Conservation (phyloP, 2,113 vertebrate genomes). For the Malurus alboscapulatus region DNA sequence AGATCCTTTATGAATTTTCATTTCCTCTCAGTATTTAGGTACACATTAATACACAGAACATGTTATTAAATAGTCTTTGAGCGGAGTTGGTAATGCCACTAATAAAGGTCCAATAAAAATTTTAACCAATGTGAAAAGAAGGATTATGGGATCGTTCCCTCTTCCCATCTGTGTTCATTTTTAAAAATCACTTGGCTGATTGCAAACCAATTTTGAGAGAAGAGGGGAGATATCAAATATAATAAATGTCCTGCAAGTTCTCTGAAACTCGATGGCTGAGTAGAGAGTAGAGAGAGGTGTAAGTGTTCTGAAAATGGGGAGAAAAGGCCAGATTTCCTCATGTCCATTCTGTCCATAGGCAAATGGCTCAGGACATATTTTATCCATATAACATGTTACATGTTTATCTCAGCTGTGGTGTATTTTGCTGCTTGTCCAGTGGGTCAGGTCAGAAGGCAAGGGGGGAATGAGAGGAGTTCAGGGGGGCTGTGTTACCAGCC, state of each 20-base stretch:
- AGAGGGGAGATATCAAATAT: background rate
- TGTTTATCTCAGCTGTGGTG: background rate
- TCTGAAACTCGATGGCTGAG: background rate
- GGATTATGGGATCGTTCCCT: background rate
- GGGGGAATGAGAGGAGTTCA: accelerated
- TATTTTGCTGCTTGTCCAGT: background rate
- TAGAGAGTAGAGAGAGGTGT: background rate
- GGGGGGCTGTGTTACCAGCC: background rate
- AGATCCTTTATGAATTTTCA: background rate
- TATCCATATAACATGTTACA: too few species aligned
- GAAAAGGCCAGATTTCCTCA: background rate
- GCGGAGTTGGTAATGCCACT: background rate
- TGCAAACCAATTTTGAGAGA: background rate
- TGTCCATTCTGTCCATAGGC: background rate
- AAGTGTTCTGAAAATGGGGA: background rate
- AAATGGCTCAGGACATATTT: background rate
- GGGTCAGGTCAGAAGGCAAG: background rate
- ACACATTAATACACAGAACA: background rate
- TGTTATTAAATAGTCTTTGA: background rate
- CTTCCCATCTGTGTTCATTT: background rate
- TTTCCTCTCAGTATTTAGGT: background rate
- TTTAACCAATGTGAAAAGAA: background rate
- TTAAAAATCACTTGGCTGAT: background rate
- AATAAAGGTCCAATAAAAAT: background rate
- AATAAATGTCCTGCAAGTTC: background rate